phyloP scores from a whole-genome alignment of 2,797 vertebrate genomes.

The Sebastes oblongus region DNA sequence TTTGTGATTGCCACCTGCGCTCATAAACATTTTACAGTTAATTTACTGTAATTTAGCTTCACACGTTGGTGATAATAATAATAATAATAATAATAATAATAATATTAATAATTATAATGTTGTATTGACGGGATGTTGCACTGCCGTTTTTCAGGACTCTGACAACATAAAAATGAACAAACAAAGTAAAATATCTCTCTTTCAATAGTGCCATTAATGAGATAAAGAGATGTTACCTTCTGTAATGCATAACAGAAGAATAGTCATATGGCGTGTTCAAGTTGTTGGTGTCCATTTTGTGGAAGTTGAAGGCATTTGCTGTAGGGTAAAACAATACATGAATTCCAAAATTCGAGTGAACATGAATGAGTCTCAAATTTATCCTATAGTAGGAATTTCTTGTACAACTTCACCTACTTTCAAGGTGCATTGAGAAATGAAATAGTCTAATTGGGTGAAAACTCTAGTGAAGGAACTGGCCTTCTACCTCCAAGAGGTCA shows the following conservation, averaged over 20 bases:
- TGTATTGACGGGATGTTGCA: no score
- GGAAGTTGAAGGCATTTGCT: neutral
- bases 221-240: slow-evolving; percentile 16
- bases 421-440: neutral
- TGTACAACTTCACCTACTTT: neutral
- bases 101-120: no score
- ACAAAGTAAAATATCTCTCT: neutral
- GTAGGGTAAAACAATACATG: neutral
- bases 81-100: no score
- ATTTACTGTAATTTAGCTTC: neutral
- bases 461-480: no score
- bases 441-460: no score
- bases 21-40: neutral
- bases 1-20: neutral
- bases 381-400: neutral
- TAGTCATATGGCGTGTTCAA: slow-evolving; percentile 38
- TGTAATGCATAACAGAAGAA: slow-evolving; percentile 38
- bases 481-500: no score
- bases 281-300: slow-evolving; percentile 33
- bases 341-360: neutral
- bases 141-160: neutral
- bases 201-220: neutral
- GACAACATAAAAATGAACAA: neutral
- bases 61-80: no score
- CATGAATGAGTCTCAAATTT: neutral